Percentiles rank a stretch among this genome's conserved stretches.
Evolutionary conservation across 2,888 invertebrate species (phyloP).

Genomic region (Cenopis cana): DNA sequence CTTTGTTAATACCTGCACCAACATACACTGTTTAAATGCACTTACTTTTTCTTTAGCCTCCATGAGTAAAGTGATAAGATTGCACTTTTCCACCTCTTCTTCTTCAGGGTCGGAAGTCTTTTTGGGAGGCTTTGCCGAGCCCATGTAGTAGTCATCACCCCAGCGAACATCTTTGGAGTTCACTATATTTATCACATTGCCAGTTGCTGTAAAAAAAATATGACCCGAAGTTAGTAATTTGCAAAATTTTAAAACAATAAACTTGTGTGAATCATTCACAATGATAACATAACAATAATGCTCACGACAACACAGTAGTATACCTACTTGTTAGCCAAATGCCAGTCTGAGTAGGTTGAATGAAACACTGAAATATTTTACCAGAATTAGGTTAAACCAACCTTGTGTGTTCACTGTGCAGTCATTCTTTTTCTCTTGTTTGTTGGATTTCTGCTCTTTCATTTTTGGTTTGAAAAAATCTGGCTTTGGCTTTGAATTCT

Average conservation of each 20-base stretch:
- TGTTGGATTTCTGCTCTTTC: conserved; percentile 47
- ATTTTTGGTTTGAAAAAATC: conserved; percentile 57
- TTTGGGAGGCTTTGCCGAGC: conserved; percentile 54
- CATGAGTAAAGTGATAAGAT: conserved; percentile 66
- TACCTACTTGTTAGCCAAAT: too few relatives aligned
- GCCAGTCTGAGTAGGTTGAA: not conserved
- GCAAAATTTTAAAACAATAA: too few relatives aligned
- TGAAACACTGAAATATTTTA: not conserved
- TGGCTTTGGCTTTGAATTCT: conserved; percentile 59
- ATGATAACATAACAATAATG: too few relatives aligned
- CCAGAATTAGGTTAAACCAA: conserved; percentile 47
- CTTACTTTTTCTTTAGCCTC: conserved; percentile 71
- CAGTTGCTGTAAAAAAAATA: conserved; percentile 65
- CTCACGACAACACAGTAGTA: too few relatives aligned
- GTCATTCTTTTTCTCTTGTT: conserved; percentile 50
- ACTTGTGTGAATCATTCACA: too few relatives aligned
- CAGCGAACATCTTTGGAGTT: conserved; percentile 75
- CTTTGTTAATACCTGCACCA: not conserved
- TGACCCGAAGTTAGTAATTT: not conserved
- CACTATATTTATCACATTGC: conserved; percentile 80
- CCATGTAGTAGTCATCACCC: conserved; percentile 76
- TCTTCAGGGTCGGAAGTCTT: conserved; percentile 53
- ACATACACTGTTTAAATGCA: not conserved
- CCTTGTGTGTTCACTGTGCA: conserved; percentile 73
- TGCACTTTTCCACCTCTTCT: conserved; percentile 65